A percentile compares a stretch with the other conserved stretches of the same genome.
Evolutionary conservation across 1,140 invertebrate genomes (phyloP).

Genomic region (Choristoneura fumiferana): DNA sequence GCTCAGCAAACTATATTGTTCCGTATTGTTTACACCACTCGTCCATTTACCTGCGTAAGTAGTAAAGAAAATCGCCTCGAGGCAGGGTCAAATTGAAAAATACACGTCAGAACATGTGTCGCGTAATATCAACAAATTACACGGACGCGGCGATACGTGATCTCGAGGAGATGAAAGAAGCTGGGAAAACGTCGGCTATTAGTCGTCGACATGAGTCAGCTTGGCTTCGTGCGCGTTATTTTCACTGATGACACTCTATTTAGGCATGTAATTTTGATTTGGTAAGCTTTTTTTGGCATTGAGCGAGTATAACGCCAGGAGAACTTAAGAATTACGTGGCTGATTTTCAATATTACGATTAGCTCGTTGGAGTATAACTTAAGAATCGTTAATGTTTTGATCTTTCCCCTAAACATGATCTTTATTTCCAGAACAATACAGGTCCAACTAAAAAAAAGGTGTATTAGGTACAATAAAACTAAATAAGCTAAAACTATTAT

Average conservation of each 20-base stretch:
- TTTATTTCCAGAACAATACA: no score
- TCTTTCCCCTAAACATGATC: no score
- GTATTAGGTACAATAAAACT: no score
- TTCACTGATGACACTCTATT: neutral
- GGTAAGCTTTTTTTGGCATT: neutral
- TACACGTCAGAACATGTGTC: constrained; percentile 51
- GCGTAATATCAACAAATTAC: constrained; percentile 56
- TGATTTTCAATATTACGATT: no score
- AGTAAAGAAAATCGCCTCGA: constrained; percentile 28
- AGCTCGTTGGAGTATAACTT: no score
- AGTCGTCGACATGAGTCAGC: constrained; percentile 4
- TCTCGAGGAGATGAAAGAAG: constrained; percentile 30
- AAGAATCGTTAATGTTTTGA: no score
- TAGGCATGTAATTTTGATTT: neutral
- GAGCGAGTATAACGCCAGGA: no score
- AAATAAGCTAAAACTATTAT: no score
- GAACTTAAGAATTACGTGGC: no score
- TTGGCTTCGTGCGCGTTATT: constrained; percentile 2
- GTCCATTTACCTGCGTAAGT: constrained; percentile 28
- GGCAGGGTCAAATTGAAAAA: constrained; percentile 52
- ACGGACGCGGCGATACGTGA: constrained; percentile 49
- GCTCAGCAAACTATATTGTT: no score
- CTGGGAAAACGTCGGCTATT: constrained; percentile 17
- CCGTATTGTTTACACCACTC: constrained; percentile 33
- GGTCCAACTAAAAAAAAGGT: no score